Evolutionary conservation across 1,140 invertebrate genomes (phyloP).

Genomic region (Drosophila burlai): DNA sequence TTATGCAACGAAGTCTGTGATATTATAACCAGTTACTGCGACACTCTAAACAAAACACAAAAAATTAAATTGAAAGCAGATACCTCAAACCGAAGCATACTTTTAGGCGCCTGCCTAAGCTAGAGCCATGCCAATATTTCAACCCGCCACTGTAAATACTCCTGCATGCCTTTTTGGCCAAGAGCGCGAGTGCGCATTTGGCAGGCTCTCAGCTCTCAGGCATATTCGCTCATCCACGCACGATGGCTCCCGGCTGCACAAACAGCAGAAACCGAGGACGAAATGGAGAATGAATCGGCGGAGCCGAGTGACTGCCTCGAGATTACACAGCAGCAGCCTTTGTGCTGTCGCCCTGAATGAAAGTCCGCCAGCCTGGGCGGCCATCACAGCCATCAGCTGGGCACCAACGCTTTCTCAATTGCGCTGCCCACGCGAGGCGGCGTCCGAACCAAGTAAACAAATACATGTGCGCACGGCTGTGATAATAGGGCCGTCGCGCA

Average conservation of each 20-base stretch:
- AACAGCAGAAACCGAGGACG: constrained; percentile 31
- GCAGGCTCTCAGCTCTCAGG: constrained; percentile 52
- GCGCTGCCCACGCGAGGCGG: constrained; percentile 60
- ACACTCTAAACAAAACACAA: too few relatives aligned
- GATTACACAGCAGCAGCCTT: constrained; percentile 34
- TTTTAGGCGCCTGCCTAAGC: neutral
- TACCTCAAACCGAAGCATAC: neutral
- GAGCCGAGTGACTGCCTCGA: constrained; percentile 26
- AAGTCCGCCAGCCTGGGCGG: constrained; percentile 57
- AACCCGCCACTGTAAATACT: constrained; percentile 39
- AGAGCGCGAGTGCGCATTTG: constrained; percentile 76
- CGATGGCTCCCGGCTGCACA: constrained; percentile 42
- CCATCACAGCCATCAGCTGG: constrained; percentile 68
- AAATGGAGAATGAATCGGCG: constrained; percentile 41
- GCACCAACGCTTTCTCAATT: constrained; percentile 76
- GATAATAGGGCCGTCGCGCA: constrained; percentile 62
- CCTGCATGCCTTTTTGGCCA: constrained; percentile 41
- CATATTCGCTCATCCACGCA: constrained; percentile 50
- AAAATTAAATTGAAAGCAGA: too few relatives aligned
- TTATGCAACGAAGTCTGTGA: neutral
- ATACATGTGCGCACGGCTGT: constrained; percentile 71
- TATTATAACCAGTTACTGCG: too few relatives aligned
- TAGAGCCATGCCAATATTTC: neutral
- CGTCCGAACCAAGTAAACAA: constrained; percentile 77
- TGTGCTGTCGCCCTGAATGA: constrained; percentile 77